These are phyloP conservation scores for Xenops minutus DNA, from an alignment of 2,797 vertebrate genomes.

Conservation along the genomic window DNA sequence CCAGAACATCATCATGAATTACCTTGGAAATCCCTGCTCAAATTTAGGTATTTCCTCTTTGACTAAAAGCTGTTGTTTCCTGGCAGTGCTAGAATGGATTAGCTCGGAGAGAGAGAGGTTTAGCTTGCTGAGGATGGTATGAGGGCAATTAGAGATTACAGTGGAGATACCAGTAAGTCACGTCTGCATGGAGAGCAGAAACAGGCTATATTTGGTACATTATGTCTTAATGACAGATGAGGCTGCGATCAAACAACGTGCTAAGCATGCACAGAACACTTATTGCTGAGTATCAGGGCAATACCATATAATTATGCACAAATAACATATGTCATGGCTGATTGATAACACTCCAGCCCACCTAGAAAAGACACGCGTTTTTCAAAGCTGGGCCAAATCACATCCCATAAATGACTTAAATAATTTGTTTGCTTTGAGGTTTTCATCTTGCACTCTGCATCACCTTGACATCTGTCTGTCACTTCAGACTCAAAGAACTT, in stretches of 20 bases:
- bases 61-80: rapidly evolving
- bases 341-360: neutral
- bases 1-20: neutral
- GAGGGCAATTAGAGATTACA: neutral
- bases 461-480: conserved; percentile 25
- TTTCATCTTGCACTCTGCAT: neutral
- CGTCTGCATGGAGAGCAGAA: neutral
- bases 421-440: neutral
- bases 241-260: neutral
- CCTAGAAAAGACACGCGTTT: neutral
- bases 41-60: neutral
- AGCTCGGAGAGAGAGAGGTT: neutral
- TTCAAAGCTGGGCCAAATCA: neutral
- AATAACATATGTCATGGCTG: neutral
- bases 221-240: neutral
- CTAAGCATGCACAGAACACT: neutral
- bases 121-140: neutral
- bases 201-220: neutral
- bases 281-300: neutral
- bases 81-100: neutral
- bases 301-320: neutral
- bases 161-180: neutral
- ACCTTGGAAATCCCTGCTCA: neutral
- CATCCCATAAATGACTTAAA: neutral
- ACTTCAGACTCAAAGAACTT: neutral